These are phyloP conservation scores for Iselma pallidipennis DNA, from an alignment of 2,888 invertebrate genomes.

Conservation along the genomic window DNA sequence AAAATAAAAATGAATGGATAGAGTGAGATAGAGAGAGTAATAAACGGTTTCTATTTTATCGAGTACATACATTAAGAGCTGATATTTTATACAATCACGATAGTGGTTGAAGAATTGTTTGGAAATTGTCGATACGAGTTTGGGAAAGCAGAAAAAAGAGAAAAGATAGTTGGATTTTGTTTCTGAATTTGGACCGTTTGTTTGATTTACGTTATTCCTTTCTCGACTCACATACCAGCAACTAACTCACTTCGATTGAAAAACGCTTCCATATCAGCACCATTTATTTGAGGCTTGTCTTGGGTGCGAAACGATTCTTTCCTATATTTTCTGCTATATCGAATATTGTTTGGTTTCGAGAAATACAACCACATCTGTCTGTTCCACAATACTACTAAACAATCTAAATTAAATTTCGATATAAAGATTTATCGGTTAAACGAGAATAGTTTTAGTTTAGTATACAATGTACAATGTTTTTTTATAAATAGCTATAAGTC, in stretches of 20 bases:
- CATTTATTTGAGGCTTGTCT: conserved; percentile 34
- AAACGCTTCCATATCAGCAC: conserved; percentile 43
- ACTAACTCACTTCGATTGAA: conserved; percentile 34
- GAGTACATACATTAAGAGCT: too few relatives aligned
- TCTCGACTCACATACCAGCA: conserved; percentile 9
- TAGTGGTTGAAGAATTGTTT: too few relatives aligned
- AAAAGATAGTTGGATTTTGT: neutral
- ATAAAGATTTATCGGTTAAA: too few relatives aligned
- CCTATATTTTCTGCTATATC: neutral
- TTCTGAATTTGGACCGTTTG: conserved; percentile 8
- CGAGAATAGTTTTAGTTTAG: too few relatives aligned
- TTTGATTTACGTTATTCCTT: conserved; percentile 19
- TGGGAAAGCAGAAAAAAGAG: too few relatives aligned
- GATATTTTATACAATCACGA: too few relatives aligned
- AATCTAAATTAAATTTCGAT: neutral
- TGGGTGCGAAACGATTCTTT: neutral
- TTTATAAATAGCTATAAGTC: neutral
- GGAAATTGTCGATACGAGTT: too few relatives aligned
- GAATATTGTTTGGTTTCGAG: neutral
- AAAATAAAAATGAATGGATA: too few relatives aligned
- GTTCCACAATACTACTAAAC: neutral
- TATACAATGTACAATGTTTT: too few relatives aligned
- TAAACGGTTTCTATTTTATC: too few relatives aligned
- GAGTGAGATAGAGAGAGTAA: too few relatives aligned
- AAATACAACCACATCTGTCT: neutral